Percentiles rank a stretch among this genome's conserved stretches.
These are phyloP conservation scores for Meloidogyne hapla DNA, from an alignment of 1,140 invertebrate species.

Conservation along the genomic window DNA sequence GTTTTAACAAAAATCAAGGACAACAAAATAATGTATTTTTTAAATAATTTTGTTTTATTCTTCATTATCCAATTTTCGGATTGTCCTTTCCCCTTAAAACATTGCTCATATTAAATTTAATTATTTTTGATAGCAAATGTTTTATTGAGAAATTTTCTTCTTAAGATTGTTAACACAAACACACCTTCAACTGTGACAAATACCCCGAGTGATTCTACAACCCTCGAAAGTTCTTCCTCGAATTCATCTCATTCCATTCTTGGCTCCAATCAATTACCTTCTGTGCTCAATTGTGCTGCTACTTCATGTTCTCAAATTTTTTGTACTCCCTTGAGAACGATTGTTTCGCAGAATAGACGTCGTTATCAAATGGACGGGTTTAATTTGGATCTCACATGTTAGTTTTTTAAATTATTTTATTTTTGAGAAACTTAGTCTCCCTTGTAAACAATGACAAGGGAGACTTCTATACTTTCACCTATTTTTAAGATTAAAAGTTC, in stretches of 20 bases:
- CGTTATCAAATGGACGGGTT: constrained; percentile 49
- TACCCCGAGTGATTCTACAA: neutral
- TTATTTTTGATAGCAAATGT: too few relatives aligned
- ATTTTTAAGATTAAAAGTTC: too few relatives aligned
- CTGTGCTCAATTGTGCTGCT: constrained; percentile 34
- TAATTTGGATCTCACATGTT: constrained; percentile 54
- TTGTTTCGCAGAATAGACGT: constrained; percentile 52
- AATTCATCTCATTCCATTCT: constrained; percentile 13
- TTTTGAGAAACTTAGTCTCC: too few relatives aligned
- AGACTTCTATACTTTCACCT: too few relatives aligned
- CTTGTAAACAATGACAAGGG: too few relatives aligned
- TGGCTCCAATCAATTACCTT: constrained; percentile 10
- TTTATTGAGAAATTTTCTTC: neutral
- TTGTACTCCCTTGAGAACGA: constrained; percentile 47
- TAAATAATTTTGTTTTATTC: too few relatives aligned
- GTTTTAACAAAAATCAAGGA: neutral
- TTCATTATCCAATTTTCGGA: too few relatives aligned
- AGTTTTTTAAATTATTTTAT: constrained; percentile 11
- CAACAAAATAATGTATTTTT: neutral
- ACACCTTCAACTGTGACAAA: neutral
- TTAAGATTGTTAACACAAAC: neutral
- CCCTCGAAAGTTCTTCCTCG: constrained; percentile 9
- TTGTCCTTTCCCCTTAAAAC: too few relatives aligned
- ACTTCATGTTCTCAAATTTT: constrained; percentile 41
- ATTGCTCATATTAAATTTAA: too few relatives aligned